These are phyloP conservation scores for Pimpla rufipes DNA, from an alignment of 2,888 invertebrate species.

Conservation along the genomic window DNA sequence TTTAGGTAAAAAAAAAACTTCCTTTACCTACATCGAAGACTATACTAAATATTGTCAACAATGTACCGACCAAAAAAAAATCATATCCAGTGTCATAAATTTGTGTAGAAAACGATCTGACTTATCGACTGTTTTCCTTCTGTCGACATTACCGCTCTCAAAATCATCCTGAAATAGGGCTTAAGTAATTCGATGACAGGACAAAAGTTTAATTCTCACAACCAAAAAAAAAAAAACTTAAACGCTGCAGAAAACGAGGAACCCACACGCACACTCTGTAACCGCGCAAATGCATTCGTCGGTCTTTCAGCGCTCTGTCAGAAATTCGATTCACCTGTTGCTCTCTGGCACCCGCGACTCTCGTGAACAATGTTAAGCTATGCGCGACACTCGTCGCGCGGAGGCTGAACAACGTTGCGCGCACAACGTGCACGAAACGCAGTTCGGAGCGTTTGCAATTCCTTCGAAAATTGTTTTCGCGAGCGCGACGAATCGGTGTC, in stretches of 20 bases:
- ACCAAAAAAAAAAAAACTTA: background rate
- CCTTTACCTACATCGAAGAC: too few species aligned
- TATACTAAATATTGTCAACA: too few species aligned
- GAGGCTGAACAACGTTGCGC: constrained; percentile 12
- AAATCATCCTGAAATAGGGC: too few species aligned
- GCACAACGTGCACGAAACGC: background rate
- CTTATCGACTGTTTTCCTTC: too few species aligned
- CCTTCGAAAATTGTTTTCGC: constrained; percentile 33
- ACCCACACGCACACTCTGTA: constrained; percentile 23
- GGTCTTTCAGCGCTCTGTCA: constrained; percentile 49
- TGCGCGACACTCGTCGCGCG: constrained; percentile 39
- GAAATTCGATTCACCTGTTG: constrained; percentile 74
- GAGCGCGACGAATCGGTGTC: background rate
- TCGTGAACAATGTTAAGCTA: constrained; percentile 67
- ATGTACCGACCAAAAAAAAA: too few species aligned
- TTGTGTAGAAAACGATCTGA: too few species aligned
- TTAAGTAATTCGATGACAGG: background rate
- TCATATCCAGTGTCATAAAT: too few species aligned
- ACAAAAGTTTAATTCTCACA: background rate
- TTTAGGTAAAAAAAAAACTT: too few species aligned
- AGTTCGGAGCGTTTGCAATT: constrained; percentile 39
- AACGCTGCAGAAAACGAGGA: background rate
- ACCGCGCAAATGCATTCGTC: constrained; percentile 50
- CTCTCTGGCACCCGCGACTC: constrained; percentile 55
- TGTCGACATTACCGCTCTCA: too few species aligned